Evolutionary conservation across 2,113 vertebrate species (phyloP).

Genomic region (Casuarius casuarius): DNA sequence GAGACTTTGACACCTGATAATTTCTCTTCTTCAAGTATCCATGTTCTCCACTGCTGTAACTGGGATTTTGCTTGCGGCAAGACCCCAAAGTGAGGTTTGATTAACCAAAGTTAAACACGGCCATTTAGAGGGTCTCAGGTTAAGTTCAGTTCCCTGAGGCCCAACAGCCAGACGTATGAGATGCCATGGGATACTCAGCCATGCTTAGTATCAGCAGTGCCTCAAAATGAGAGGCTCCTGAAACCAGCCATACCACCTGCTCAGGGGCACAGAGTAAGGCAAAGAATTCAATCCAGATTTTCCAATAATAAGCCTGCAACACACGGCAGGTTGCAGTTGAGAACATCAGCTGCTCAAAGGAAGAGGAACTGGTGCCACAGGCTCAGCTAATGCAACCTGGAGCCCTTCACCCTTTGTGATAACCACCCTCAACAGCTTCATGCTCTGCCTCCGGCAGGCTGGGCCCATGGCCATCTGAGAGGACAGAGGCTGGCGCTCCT

Average conservation of each 20-base stretch:
- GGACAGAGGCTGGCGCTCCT: not conserved
- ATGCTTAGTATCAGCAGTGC: not conserved
- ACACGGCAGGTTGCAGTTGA: not conserved
- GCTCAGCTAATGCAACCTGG: not conserved
- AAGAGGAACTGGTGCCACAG: not conserved
- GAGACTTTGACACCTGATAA: not conserved
- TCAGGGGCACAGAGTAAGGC: not conserved
- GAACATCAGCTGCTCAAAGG: not conserved
- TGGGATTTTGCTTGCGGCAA: not conserved
- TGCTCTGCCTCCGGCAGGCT: not conserved
- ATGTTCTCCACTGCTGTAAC: not conserved
- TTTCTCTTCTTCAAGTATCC: not conserved
- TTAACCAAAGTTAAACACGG: no score
- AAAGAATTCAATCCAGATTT: not conserved
- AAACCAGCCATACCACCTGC: not conserved
- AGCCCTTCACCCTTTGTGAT: no score
- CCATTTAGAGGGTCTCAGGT: no score
- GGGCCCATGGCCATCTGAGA: not conserved
- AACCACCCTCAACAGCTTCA: no score
- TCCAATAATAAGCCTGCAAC: not conserved
- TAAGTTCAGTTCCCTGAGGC: not conserved
- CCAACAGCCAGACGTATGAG: not conserved
- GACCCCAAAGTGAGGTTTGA: not conserved
- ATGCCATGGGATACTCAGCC: not conserved
- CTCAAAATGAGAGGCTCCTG: not conserved